Conservation (phyloP, 2,113 vertebrate genomes). For the Etheostoma spectabile region DNA sequence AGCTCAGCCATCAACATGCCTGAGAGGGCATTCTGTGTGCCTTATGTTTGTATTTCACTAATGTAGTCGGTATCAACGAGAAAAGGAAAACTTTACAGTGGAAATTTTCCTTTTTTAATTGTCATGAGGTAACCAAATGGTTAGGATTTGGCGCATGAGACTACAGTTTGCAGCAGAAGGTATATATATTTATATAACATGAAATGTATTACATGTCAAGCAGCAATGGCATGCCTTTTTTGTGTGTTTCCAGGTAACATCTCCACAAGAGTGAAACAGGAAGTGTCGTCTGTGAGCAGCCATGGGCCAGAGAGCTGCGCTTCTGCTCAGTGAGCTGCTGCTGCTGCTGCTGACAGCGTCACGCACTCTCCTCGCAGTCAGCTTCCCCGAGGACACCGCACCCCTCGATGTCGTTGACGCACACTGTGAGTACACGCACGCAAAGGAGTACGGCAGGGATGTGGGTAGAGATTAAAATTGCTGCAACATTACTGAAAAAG, state of each 20-base stretch:
- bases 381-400: conserved; percentile 94
- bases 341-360: conserved; percentile 81
- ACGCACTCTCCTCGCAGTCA: conserved; percentile 85
- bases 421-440: conserved; percentile 89
- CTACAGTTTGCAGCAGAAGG: neutral
- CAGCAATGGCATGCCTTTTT: conserved; percentile 16
- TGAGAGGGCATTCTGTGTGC: conserved; percentile 10
- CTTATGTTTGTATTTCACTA: conserved; percentile 23
- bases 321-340: conserved; percentile 85
- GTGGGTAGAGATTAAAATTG: neutral
- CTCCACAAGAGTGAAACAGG: conserved; percentile 78
- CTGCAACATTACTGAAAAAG: conserved; percentile 6
- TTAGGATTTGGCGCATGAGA: neutral
- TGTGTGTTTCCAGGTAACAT: conserved; percentile 87
- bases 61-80: neutral
- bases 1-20: conserved; percentile 57
- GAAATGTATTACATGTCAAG: neutral
- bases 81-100: neutral
- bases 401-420: conserved; percentile 92
- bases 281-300: conserved; percentile 81
- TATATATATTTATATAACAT: neutral
- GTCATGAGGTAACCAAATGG: neutral
- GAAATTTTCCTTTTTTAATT: neutral
- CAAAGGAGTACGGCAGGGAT: conserved; percentile 11
- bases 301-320: conserved; percentile 89